These are phyloP conservation scores for Eurypyga helias DNA, from an alignment of 2,113 vertebrate genomes.

Conservation along the genomic window DNA sequence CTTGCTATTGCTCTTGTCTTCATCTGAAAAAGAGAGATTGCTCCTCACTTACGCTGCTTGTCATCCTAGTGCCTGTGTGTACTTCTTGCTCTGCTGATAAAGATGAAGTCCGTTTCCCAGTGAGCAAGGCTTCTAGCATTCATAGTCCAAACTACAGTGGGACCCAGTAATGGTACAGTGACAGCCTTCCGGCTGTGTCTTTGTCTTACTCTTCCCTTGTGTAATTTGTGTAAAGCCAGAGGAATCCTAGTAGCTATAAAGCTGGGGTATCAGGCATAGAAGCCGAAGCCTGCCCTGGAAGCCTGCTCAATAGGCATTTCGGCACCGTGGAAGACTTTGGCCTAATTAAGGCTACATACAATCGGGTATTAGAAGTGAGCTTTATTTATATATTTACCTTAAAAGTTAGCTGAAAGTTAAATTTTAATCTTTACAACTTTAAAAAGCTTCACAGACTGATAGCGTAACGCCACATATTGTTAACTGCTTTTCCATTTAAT, in stretches of 20 bases:
- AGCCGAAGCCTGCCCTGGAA: not conserved
- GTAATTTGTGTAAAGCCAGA: not conserved
- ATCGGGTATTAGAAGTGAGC: not conserved
- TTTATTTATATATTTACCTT: not conserved
- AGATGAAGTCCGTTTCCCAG: not conserved
- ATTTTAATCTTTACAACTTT: constrained; percentile 60
- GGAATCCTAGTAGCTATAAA: not conserved
- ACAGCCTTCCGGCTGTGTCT: not conserved
- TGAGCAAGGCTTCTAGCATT: not conserved
- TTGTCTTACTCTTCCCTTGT: not conserved
- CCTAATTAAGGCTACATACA: not conserved
- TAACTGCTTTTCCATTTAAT: not conserved
- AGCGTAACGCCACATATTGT: not conserved
- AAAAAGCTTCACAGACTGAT: not conserved
- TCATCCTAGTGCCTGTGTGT: not conserved
- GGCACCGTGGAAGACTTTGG: not conserved
- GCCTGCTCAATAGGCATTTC: not conserved
- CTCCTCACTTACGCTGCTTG: fast-evolving
- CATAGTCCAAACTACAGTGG: not conserved
- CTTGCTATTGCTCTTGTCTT: not conserved
- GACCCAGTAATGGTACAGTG: not conserved
- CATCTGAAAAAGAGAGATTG: not conserved
- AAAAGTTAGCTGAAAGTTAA: constrained; percentile 22
- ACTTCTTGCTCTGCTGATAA: not conserved
- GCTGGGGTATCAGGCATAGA: fast-evolving